Evolutionary conservation across 2,888 invertebrate genomes (phyloP).

Genomic region (Brachyopa scutellaris): DNA sequence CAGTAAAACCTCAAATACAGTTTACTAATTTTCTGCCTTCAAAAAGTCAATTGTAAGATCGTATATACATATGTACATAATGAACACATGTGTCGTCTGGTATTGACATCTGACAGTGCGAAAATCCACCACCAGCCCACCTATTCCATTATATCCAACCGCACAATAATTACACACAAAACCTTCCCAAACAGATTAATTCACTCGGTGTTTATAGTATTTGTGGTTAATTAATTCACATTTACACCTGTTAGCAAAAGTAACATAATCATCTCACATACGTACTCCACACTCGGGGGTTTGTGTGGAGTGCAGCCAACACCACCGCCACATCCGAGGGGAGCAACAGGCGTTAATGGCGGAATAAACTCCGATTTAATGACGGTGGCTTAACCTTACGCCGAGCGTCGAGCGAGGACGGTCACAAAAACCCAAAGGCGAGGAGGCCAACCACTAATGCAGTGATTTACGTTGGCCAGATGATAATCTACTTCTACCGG

Average conservation of each 20-base stretch:
- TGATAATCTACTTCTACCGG: slow-evolving; percentile 65
- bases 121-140: slow-evolving; percentile 19
- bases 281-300: slow-evolving; percentile 39
- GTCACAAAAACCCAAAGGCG: slow-evolving; percentile 67
- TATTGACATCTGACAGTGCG: slow-evolving; percentile 59
- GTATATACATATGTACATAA: no score
- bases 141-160: slow-evolving; percentile 34
- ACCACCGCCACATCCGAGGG: slow-evolving; percentile 46
- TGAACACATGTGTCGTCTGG: slow-evolving; percentile 30
- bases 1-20: no score
- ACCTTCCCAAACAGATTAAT: slow-evolving; percentile 71
- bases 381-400: slow-evolving; percentile 68
- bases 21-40: not conserved
- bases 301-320: slow-evolving; percentile 52
- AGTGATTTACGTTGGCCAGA: slow-evolving; percentile 71
- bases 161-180: slow-evolving; percentile 62
- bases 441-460: slow-evolving; percentile 70
- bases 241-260: slow-evolving; percentile 79
- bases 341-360: slow-evolving; percentile 81
- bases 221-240: slow-evolving; percentile 81
- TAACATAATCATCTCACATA: slow-evolving; percentile 62
- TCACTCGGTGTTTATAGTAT: slow-evolving; percentile 78
- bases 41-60: not conserved
- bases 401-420: no score
- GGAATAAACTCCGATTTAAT: slow-evolving; percentile 81